Conservation (phyloP, 2,797 vertebrate species). For the Gymnopithys bicolor region DNA sequence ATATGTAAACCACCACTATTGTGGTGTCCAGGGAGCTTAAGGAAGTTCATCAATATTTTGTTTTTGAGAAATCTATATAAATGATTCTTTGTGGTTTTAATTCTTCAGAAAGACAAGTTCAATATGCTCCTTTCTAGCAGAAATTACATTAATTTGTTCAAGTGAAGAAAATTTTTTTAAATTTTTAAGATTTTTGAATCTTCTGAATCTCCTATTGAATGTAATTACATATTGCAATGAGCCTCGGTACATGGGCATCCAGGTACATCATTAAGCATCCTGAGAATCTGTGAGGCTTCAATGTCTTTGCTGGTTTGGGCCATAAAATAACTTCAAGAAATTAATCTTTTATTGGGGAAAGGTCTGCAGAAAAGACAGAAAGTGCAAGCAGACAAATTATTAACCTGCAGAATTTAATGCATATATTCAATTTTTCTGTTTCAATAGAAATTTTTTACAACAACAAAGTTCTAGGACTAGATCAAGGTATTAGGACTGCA, state of each 20-base stretch:
- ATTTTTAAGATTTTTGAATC: background rate
- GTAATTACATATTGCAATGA: background rate
- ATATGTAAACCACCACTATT: background rate
- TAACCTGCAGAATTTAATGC: background rate
- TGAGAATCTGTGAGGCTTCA: background rate
- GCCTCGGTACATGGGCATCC: background rate
- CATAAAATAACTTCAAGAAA: background rate
- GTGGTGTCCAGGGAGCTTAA: background rate
- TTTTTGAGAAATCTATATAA: background rate
- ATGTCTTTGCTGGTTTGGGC: background rate
- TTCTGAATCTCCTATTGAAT: background rate
- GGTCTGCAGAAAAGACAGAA: background rate
- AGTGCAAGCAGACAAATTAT: background rate
- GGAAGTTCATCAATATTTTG: background rate
- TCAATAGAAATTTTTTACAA: background rate
- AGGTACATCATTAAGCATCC: background rate
- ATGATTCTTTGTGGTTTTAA: background rate
- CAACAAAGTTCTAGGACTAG: background rate
- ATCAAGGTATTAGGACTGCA: background rate
- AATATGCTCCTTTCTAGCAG: background rate
- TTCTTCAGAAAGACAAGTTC: background rate
- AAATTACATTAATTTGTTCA: background rate
- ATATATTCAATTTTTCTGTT: background rate
- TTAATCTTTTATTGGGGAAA: background rate
- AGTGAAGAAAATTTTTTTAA: background rate